Conservation (phyloP, 2,797 vertebrate genomes). For the Ceryle rudis region DNA sequence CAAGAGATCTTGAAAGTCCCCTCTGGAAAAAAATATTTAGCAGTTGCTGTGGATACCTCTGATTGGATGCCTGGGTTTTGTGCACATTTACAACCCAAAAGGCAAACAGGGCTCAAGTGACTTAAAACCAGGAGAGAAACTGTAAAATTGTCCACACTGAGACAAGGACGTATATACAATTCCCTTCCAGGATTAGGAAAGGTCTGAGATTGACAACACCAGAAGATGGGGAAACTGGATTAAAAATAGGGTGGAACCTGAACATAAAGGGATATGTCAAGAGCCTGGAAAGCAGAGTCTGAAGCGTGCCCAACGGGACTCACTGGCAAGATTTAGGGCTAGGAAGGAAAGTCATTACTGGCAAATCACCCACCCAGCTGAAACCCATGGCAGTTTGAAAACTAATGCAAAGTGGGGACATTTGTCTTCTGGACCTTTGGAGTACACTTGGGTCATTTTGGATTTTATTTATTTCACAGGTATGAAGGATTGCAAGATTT, state of each 20-base stretch:
- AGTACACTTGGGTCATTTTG: not conserved
- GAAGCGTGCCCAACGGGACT: not conserved
- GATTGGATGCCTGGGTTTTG: not conserved
- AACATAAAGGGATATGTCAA: not conserved
- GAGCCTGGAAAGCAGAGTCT: not conserved
- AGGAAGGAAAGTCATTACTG: not conserved
- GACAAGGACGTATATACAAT: not conserved
- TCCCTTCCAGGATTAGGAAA: not conserved
- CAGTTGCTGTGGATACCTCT: constrained; percentile 6
- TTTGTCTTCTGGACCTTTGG: not conserved
- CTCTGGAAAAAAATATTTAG: constrained; percentile 25
- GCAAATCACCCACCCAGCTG: not conserved
- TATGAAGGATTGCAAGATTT: not conserved
- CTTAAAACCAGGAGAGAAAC: not conserved
- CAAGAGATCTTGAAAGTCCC: not conserved
- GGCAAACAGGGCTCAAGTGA: not conserved
- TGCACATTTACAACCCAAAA: not conserved
- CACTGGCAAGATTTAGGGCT: not conserved
- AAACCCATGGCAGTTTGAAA: not conserved
- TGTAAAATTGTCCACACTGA: not conserved
- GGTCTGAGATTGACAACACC: not conserved
- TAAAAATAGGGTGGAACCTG: constrained; percentile 26
- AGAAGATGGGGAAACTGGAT: not conserved
- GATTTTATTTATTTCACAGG: not conserved
- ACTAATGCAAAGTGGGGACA: fast-evolving